Base-by-base conservation (phyloP, 2,888 invertebrate genomes). In the Drosophila tanythrix region DNA sequence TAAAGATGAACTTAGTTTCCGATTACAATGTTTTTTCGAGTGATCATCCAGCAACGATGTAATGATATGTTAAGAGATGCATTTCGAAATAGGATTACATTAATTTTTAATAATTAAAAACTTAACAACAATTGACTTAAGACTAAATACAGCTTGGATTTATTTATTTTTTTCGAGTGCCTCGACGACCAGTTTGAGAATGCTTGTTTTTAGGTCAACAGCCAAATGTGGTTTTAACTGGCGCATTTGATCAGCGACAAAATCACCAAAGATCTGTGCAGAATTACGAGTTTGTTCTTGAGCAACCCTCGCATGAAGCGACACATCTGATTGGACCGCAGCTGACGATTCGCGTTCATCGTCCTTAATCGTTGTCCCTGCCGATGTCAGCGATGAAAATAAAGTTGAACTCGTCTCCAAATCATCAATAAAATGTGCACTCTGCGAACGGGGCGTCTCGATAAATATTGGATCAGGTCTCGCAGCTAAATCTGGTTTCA, bases 211-310 rank as follows among this genome's bases (percentile, higher is more conserved):
- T 1, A 77, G 21, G 2, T 77, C 56, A 21, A 33, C 58, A 29
- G 80, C 80, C 21, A 79, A 33, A 10, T 69, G 51, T 15, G 79
- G 69, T 0, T 40, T 46, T 1, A 77, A 50, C 21, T 33, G 51
- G 0, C 76, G 62, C 68, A 77, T 65, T 66, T 77, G 75, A 62
- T 77, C 76, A 3, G 65, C 80, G 29, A 77, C 48, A 57, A 77
- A 77, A n/a, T 79, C 75, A 33, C 76, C 75, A 59, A 76, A 76
- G 21, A 76, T 79, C 35, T 79, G 79, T 0, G 52, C 33, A 11
- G 79, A 76, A 48, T 62, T 62, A n/a, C 33, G 29, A 4, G 13
- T 55, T n/a, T 48, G 48, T 0, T 65, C 68, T 25, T 52, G 56
- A 15, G 40, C 31, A 38, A 21, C 21, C 7, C 33, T 46, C 5